These are phyloP conservation scores for Numenius phaeopus DNA, from an alignment of 2,797 vertebrate species.

Conservation along the genomic window DNA sequence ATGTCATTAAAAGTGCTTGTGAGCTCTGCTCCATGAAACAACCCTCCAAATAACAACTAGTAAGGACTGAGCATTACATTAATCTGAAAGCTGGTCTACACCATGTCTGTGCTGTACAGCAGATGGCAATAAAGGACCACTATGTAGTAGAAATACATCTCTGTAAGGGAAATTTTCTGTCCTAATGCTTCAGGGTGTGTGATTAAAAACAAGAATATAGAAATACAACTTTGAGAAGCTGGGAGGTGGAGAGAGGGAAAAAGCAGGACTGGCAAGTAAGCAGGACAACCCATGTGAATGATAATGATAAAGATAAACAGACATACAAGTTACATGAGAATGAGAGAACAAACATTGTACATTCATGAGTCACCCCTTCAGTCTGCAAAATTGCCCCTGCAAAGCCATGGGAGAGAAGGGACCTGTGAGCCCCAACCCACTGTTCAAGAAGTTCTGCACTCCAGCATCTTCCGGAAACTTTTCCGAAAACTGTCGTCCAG, in stretches of 20 bases:
- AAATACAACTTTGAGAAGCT: background rate
- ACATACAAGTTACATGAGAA: rapidly evolving
- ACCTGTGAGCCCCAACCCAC: rapidly evolving
- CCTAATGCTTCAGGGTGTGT: background rate
- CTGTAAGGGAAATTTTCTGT: background rate
- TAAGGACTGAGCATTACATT: background rate
- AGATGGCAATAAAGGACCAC: slow-evolving; percentile 46
- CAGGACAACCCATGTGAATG: background rate
- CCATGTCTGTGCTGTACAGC: slow-evolving; percentile 7
- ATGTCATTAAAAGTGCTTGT: background rate
- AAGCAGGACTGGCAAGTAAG: background rate
- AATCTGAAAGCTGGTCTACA: background rate
- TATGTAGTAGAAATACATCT: background rate
- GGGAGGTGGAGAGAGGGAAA: background rate
- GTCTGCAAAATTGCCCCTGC: background rate
- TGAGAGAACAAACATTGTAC: background rate
- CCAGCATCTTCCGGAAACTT: slow-evolving; percentile 85
- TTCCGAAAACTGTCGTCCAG: slow-evolving; percentile 89
- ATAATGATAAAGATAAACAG: background rate
- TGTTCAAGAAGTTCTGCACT: slow-evolving; percentile 80
- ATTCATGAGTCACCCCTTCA: background rate
- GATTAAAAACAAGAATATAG: background rate
- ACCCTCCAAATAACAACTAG: background rate
- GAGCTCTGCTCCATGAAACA: background rate
- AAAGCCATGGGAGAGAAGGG: background rate